Percentiles rank a stretch among this genome's conserved stretches.
phyloP scores from a whole-genome alignment of 2,113 vertebrate genomes.

The Atlantisia rogersi region DNA sequence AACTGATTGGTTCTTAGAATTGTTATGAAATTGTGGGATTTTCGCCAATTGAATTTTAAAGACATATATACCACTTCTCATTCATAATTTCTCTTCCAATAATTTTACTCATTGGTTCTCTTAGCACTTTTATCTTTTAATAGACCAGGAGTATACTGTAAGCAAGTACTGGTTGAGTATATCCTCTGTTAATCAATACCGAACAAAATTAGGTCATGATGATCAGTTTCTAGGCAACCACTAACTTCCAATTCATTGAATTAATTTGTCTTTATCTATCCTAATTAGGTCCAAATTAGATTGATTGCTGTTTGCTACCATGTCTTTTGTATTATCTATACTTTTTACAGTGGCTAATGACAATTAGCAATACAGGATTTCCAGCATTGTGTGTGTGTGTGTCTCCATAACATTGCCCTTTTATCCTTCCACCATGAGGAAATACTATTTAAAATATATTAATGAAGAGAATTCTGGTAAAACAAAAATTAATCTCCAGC shows the following conservation, averaged over 20 bases:
- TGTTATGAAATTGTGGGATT: not conserved
- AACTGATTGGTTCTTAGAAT: not conserved
- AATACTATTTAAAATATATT: not conserved
- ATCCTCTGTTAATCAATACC: not conserved
- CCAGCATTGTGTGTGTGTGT: not conserved
- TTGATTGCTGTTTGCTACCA: not conserved
- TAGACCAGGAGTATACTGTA: not conserved
- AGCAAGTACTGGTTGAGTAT: not conserved
- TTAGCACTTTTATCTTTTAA: not conserved
- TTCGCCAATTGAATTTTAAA: not conserved
- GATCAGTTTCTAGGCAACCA: constrained; percentile 35
- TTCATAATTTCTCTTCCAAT: not conserved
- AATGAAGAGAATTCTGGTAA: not conserved
- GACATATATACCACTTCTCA: not conserved
- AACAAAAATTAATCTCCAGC: not conserved
- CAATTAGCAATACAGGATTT: not conserved
- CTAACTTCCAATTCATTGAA: not conserved
- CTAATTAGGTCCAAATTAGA: not conserved
- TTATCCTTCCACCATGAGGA: not conserved
- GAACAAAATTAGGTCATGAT: constrained; percentile 15
- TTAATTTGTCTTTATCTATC: not conserved
- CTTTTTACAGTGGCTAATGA: not conserved
- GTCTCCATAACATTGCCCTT: not conserved
- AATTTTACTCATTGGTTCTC: not conserved
- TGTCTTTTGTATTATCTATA: not conserved